These are phyloP conservation scores for Venustaconcha ellipsiformis DNA, from an alignment of 1,140 invertebrate species.

Conservation along the genomic window DNA sequence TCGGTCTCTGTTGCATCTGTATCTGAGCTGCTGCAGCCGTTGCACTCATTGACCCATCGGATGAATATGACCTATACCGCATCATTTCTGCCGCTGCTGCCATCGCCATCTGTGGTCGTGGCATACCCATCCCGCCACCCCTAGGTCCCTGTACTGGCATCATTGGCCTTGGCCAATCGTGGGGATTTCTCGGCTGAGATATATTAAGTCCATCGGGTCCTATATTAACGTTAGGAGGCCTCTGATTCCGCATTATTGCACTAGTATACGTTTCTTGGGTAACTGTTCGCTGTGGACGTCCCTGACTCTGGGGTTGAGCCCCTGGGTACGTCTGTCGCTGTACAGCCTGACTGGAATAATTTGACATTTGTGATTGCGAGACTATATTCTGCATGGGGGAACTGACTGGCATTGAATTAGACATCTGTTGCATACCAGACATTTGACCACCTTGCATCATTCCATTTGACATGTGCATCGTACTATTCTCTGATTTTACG, in stretches of 20 bases:
- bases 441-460: constrained; percentile 54
- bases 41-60: constrained; percentile 32
- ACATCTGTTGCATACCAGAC: constrained; percentile 46
- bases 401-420: constrained; percentile 12
- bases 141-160: constrained; percentile 35
- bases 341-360: constrained; percentile 33
- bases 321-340: constrained; percentile 48
- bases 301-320: constrained; percentile 25
- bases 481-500: constrained; percentile 52
- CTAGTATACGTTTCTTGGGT: constrained; percentile 57
- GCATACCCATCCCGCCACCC: constrained; percentile 22
- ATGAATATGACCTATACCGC: constrained; percentile 45
- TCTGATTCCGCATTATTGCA: constrained; percentile 66
- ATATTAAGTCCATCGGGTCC: constrained; percentile 70
- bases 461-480: constrained; percentile 35
- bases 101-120: constrained; percentile 31
- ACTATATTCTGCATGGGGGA: constrained; percentile 16
- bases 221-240: constrained; percentile 70
- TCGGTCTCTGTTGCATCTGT: constrained; percentile 41
- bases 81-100: constrained; percentile 42
- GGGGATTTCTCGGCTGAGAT: constrained; percentile 58
- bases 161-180: constrained; percentile 45
- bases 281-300: constrained; percentile 32
- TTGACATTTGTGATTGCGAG: constrained; percentile 29
- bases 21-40: constrained; percentile 25